A percentile compares a stretch with the other conserved stretches of the same genome.
phyloP scores from a whole-genome alignment of 2,113 vertebrate species.

The Poeciliopsis occidentalis region DNA sequence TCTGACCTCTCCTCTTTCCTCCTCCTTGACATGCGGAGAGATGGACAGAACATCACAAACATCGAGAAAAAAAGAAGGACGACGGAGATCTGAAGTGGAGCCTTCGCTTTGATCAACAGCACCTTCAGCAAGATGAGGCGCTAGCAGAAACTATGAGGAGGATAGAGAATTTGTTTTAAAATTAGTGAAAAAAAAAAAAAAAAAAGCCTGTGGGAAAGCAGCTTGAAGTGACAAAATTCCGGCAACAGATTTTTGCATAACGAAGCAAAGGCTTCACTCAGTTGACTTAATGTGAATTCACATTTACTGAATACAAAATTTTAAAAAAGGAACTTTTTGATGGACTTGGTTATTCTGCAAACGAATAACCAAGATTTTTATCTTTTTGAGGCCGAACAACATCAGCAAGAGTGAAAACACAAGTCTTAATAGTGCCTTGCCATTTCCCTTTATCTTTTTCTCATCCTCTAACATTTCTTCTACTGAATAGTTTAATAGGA shows the following conservation, averaged over 20 bases:
- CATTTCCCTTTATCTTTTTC: background rate
- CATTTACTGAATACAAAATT: background rate
- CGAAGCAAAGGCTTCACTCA: background rate
- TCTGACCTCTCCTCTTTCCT: conserved; percentile 61
- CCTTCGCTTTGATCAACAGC: conserved; percentile 16
- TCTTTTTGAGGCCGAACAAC: background rate
- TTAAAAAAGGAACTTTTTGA: no score
- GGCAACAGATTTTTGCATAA: background rate
- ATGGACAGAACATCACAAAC: conserved; percentile 54
- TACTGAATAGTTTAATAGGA: background rate
- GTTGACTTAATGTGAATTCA: background rate
- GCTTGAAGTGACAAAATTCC: background rate
- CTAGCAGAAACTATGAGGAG: background rate
- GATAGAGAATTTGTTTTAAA: background rate
- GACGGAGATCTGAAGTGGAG: conserved; percentile 22
- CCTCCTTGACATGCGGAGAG: conserved; percentile 54
- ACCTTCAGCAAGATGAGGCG: conserved; percentile 21
- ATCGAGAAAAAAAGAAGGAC: conserved; percentile 24
- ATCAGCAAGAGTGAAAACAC: background rate
- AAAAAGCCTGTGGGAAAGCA: background rate
- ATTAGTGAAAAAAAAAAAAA: background rate
- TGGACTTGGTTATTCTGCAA: no score
- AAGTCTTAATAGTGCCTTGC: background rate
- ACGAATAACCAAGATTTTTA: background rate
- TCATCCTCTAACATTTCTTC: background rate